Conservation (phyloP, 2,888 invertebrate genomes). For the Trichopoda pennipes region DNA sequence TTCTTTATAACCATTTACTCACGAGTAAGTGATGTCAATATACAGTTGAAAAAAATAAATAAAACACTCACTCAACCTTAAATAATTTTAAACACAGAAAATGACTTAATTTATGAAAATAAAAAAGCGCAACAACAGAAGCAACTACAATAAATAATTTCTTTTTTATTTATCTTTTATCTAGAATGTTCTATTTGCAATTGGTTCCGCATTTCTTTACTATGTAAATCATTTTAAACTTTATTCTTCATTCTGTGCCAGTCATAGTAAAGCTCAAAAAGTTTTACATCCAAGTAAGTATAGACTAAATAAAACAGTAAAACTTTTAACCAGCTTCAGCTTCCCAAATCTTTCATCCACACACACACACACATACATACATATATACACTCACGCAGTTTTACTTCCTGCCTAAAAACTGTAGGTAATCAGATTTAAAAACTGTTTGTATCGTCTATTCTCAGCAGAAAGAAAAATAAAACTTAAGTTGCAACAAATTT, state of each 20-base stretch:
- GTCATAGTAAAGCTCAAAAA: constrained; percentile 99
- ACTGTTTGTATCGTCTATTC: constrained; percentile 15
- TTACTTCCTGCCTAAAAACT: constrained; percentile 38
- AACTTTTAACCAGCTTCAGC: not conserved
- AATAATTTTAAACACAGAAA: not conserved
- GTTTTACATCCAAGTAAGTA: constrained; percentile 97
- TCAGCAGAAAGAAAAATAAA: constrained; percentile 7
- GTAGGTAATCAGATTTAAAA: constrained; percentile 52
- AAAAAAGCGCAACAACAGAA: not conserved
- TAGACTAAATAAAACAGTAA: constrained; percentile 1
- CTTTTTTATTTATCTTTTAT: constrained; percentile 60
- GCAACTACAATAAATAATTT: constrained; percentile 15
- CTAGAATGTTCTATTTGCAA: constrained; percentile 96
- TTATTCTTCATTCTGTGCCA: constrained; percentile 99
- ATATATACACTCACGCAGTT: constrained; percentile 14
- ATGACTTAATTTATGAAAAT: not conserved
- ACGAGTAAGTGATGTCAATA: too few species aligned
- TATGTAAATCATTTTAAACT: constrained; percentile 99
- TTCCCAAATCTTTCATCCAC: too few species aligned
- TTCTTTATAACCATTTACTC: too few species aligned
- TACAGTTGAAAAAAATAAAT: too few species aligned
- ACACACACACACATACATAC: not conserved
- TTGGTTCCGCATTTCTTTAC: constrained; percentile 97
- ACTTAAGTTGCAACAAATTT: constrained; percentile 14
- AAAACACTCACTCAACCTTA: too few species aligned